Evolutionary conservation across 2,888 invertebrate species (phyloP), one percentile per base, ranked within the genome.

Genomic region (Troglohyphantes excavatus): DNA sequence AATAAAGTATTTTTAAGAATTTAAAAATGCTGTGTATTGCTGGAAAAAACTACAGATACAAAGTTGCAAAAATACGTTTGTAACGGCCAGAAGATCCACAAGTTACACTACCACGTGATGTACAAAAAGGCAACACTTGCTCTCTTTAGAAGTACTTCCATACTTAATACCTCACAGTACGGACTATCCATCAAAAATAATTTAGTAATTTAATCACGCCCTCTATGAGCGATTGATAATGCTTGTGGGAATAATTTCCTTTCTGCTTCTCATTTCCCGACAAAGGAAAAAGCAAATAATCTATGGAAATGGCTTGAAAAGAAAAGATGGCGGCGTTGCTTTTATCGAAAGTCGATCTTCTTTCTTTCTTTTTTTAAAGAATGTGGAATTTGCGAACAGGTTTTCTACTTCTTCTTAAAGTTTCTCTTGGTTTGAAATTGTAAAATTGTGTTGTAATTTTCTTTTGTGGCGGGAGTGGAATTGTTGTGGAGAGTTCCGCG

Each of bases 191-290:
- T 68, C 68, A 68, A 68, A 33, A 29, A 68, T 13, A 23, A n/a
- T 33, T 68, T 68, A n/a, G 68, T 68, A 68, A 68, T 68, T 29
- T 26, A 68, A 68, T 68, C 68, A 68, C 29, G 29, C 29, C 68
- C 46, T 29, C 27, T 68, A 27, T 3, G 17, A 33, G 33, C n/a
- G 68, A 68, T 33, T 68, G 68, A 68, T 68, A 29, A 68, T 68
- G 3, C 68, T n/a, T 2, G 26, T 3, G 29, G 68, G 68, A 68
- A 68, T 68, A 68, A 68, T 68, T 68, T 68, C 68, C 13, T 17
- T n/a, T 27, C 29, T 33, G 27, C 68, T 33, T 33, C 68, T 33
- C 29, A 33, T 33, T 68, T 68, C 68, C 7, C 59, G n/a, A 11
- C 59, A 63, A 46, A 46, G 63, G 7, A 23, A 63, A 63, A 26